Base-by-base conservation (phyloP, 2,888 invertebrate genomes). In the Incurvaria masculella region DNA sequence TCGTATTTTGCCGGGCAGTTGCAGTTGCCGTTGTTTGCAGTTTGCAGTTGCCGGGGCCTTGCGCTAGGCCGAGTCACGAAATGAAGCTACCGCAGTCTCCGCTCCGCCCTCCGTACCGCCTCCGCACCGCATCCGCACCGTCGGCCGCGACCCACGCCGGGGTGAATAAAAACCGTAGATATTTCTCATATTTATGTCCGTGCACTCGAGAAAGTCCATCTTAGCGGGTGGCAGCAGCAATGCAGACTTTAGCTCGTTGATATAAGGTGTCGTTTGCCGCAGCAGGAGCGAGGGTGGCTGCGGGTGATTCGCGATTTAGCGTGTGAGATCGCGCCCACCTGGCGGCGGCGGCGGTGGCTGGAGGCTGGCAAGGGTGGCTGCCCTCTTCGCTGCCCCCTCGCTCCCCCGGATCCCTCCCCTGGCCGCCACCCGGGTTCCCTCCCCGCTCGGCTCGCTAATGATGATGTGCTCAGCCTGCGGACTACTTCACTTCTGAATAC, bases 381-480 rank as follows among this genome's bases (percentile, higher is more conserved):
- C 75, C 51, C 78, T 78, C 75, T 76, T 76, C 67, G 76, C 76
- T 75, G 76, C 14, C 14, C 79, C 78, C 76, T 75, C 78, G 52
- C 74, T 71, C 74, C 74, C 74, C 47, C 48, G 51, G 8, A n/a
- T 42, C 48, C 27, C n/a, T 33, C 20, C 42, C 39, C 46, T 42
- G 23, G n/a, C 33, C 38, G 14, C 42, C 49, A 43, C 50, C 33
- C 47, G 23, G 4, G 4, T 23, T 39, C 48, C 26, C 48, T 47
- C 74, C 76, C 65, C 80, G n/a, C n/a, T n/a, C 81, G 81, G 80
- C 85, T 84, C 85, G 85, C 84, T 86, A 86, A 86, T 86, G 86
- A 86, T 86, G 85, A 85, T 85, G 85, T 85, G 85, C 81, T 82
- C 84, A 82, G 84, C 84, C 84, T 82, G 83, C 82, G 82, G 84